A percentile compares a stretch with the other conserved stretches of the same genome.
These are phyloP conservation scores for Physeter macrocephalus DNA, from an alignment of 2,113 vertebrate genomes.

Conservation along the genomic window DNA sequence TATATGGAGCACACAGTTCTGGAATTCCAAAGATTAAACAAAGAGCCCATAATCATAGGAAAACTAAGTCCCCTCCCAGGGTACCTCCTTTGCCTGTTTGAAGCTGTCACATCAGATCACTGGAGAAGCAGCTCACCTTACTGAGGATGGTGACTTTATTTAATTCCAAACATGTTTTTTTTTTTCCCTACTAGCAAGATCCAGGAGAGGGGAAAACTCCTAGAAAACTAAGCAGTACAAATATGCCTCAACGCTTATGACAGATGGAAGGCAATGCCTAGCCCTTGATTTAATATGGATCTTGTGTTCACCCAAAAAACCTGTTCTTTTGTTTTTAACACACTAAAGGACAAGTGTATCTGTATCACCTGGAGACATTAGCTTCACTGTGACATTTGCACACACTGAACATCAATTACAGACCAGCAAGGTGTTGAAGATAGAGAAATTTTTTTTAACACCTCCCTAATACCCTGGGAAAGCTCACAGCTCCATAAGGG, in stretches of 20 bases:
- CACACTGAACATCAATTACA: background rate
- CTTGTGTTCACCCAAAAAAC: background rate
- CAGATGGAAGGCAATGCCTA: background rate
- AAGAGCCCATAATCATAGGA: background rate
- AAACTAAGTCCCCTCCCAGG: background rate
- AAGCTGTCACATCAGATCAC: background rate
- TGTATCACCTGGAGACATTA: background rate
- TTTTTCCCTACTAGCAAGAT: background rate
- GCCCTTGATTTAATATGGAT: background rate
- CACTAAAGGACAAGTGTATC: background rate
- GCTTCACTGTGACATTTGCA: slow-evolving; percentile 9
- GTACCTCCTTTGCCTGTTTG: background rate
- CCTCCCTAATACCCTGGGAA: background rate
- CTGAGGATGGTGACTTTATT: background rate
- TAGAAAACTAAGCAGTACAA: background rate
- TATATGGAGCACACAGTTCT: background rate
- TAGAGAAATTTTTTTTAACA: background rate
- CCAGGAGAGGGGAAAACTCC: background rate
- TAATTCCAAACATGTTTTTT: background rate
- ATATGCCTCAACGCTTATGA: background rate
- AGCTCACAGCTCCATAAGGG: background rate
- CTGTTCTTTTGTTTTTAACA: background rate
- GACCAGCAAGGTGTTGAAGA: background rate
- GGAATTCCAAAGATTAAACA: background rate
- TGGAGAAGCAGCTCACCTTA: background rate